Evolutionary conservation across 2,113 vertebrate genomes (phyloP).

Genomic region (Cyanoliseus patagonus): DNA sequence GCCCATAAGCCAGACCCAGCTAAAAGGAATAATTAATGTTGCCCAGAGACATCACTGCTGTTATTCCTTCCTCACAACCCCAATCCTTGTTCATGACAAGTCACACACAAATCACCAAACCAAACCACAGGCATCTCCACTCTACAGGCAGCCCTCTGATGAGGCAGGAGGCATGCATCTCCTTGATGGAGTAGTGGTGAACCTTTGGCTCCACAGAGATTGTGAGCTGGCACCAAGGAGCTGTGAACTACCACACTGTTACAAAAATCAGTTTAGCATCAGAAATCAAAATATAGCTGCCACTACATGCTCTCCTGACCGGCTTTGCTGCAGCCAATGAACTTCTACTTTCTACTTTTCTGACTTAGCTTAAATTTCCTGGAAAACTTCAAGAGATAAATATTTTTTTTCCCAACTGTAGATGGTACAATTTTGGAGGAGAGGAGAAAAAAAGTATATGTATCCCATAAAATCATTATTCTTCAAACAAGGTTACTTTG

Average conservation of each 20-base stretch:
- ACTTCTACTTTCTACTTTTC: not conserved
- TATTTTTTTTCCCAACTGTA: not conserved
- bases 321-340: not conserved
- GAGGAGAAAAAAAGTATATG: not conserved
- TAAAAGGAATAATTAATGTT: not conserved
- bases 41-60: accelerated
- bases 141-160: not conserved
- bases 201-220: not conserved
- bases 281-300: not conserved
- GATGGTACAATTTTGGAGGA: not conserved
- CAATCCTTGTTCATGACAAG: not conserved
- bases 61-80: not conserved
- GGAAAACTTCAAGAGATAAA: not conserved
- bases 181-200: not conserved
- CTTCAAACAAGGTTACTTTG: not conserved
- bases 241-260: not conserved
- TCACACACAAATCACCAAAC: not conserved
- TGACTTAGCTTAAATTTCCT: not conserved
- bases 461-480: not conserved
- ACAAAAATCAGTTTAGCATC: not conserved
- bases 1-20: not conserved
- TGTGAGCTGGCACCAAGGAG: not conserved
- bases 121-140: not conserved
- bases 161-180: not conserved
- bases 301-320: not conserved